phyloP scores from a whole-genome alignment of 2,888 invertebrate species.

The Drosophila kokeensis region DNA sequence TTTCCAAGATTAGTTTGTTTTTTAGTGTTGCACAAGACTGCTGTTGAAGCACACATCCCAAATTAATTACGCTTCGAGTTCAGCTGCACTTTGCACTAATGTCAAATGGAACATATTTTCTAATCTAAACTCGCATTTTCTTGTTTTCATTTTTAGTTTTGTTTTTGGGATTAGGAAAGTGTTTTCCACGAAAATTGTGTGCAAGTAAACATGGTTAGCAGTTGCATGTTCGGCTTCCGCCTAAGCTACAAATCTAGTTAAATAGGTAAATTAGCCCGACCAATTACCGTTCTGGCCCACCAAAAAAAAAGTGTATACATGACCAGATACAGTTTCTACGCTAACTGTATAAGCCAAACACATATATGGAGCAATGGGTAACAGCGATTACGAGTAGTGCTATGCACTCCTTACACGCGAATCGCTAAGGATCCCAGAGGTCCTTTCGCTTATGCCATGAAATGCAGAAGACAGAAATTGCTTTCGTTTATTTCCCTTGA shows the following conservation, averaged over 20 bases:
- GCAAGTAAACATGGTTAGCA: conserved; percentile 45
- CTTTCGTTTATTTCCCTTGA: not conserved
- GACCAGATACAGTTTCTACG: conserved; percentile 44
- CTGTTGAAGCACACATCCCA: conserved; percentile 12
- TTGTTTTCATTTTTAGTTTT: conserved; percentile 4
- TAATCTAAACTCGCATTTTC: conserved; percentile 26
- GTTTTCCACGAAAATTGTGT: conserved; percentile 65
- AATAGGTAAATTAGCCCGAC: conserved; percentile 72
- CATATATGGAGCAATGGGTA: conserved; percentile 45
- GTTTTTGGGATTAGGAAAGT: conserved; percentile 43
- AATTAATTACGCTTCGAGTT: conserved; percentile 59
- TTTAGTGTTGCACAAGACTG: conserved; percentile 26
- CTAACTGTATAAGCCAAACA: conserved; percentile 5
- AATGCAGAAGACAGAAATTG: not conserved
- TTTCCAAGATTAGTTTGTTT: conserved; percentile 33
- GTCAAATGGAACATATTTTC: conserved; percentile 34
- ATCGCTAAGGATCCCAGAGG: not conserved
- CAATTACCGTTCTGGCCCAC: conserved; percentile 64
- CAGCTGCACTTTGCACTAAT: conserved; percentile 60
- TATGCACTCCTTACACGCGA: conserved; percentile 51
- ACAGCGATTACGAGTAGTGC: conserved; percentile 24
- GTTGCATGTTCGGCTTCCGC: conserved; percentile 60
- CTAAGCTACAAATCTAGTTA: conserved; percentile 65
- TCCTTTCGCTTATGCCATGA: conserved; percentile 34
- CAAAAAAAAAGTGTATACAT: conserved; percentile 14